Evolutionary conservation across 2,888 invertebrate genomes (phyloP), one percentile per base, ranked within the genome.

Genomic region (Chymomyza caudatula): DNA sequence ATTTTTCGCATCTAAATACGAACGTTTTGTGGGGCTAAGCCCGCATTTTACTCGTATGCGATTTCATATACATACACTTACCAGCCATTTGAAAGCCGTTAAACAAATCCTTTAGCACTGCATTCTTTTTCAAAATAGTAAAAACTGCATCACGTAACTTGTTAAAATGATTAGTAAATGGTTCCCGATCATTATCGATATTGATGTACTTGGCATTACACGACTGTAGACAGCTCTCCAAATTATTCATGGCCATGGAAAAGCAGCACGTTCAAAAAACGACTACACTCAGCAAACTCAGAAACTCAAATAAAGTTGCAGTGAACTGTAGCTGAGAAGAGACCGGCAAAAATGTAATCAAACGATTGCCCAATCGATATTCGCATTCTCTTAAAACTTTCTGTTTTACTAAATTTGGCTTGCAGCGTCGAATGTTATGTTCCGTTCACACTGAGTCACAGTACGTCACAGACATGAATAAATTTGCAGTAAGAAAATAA

Each of bases 61-160:
- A n/a, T n/a, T n/a, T n/a, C n/a, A n/a, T n/a, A n/a, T n/a, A n/a
- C n/a, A n/a, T n/a, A n/a, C n/a, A 63, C 70, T 20, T 60, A 82
- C 85, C 85, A 1, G 66, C 68, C 13, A 85, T 51, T 19, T 60
- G 66, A 56, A 65, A 70, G 13, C 83, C 80, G 2, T 58, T 59
- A 11, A 71, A 8, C 58, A 72, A 59, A 56, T 65, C 69, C 15
- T 51, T 56, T 61, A 78, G 74, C 17, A 69, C 63, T 47, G 68
- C 23, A 51, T 66, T 60, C 53, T 72, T 52, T 59, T 65, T 62
- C 13, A 85, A 25, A 1, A 37, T 42, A 0, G 52, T 54, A 54
- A 78, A 77, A 13, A 83, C 22, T 0, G 51, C 52, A 55, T 77
- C 55, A 0, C 71, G 66, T 13, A 84, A 51, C 11, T 17, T 19